Evolutionary conservation across 2,888 invertebrate genomes (phyloP).

Genomic region (Salticus scenicus): DNA sequence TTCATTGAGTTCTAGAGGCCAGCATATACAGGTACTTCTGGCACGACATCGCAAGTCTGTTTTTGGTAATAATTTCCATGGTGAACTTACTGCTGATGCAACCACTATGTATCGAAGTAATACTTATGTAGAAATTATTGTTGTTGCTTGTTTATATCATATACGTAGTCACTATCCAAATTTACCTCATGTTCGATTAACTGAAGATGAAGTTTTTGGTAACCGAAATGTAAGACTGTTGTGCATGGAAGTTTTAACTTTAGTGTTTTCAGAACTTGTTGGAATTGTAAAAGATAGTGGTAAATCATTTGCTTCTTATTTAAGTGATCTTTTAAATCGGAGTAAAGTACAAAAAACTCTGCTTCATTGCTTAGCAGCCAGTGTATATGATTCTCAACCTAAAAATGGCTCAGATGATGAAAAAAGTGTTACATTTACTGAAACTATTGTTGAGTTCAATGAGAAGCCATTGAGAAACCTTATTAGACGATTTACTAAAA

Average conservation of each 20-base stretch:
- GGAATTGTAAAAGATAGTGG: conserved; percentile 85
- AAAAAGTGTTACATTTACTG: conserved; percentile 80
- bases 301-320: conserved; percentile 84
- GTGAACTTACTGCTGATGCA: conserved; percentile 79
- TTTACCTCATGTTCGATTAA: conserved; percentile 82
- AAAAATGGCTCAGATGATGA: conserved; percentile 40
- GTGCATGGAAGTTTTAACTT: conserved; percentile 81
- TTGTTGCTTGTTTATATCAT: conserved; percentile 85
- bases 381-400: conserved; percentile 78
- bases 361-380: conserved; percentile 86
- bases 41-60: conserved; percentile 87
- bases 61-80: conserved; percentile 80
- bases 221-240: conserved; percentile 86
- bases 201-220: conserved; percentile 82
- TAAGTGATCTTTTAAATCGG: conserved; percentile 78
- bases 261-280: conserved; percentile 83
- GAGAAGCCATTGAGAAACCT: conserved; percentile 75
- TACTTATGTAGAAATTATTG: conserved; percentile 87
- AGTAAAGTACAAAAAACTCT: conserved; percentile 90
- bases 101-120: conserved; percentile 83
- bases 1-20: conserved; percentile 75
- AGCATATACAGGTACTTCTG: conserved; percentile 78
- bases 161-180: conserved; percentile 87
- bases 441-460: conserved; percentile 85
- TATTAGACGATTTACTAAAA: conserved; percentile 1